Evolutionary conservation across 2,797 vertebrate species (phyloP).

Genomic region (Nannoperca obscura): DNA sequence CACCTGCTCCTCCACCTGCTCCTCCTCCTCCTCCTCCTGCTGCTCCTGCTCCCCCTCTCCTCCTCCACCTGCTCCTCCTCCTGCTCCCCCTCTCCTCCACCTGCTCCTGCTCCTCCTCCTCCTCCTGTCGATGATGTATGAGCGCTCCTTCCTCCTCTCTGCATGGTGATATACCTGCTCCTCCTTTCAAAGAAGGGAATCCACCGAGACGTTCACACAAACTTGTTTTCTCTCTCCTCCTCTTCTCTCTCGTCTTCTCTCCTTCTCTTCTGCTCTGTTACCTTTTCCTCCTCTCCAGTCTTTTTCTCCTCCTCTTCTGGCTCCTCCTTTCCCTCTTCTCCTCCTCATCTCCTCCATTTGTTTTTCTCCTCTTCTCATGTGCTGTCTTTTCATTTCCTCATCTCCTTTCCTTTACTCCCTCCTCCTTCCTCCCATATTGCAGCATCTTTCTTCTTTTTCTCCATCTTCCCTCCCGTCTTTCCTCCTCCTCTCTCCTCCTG

Average conservation of each 20-base stretch:
- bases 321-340: background rate
- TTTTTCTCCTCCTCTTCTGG: background rate
- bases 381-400: background rate
- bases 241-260: background rate
- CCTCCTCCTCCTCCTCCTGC: no score
- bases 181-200: constrained; percentile 42
- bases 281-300: no score
- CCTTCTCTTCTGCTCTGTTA: no score
- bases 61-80: no score
- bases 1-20: no score
- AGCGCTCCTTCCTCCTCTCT: constrained; percentile 10
- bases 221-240: background rate
- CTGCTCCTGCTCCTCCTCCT: no score
- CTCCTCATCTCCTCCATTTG: no score
- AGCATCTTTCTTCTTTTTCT: no score
- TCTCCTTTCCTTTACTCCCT: no score
- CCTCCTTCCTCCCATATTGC: background rate
- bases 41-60: no score
- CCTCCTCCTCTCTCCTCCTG: background rate
- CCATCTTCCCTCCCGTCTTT: no score
- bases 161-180: constrained; percentile 31
- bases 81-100: background rate
- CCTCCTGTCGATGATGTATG: constrained; percentile 57
- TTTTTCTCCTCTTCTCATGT: background rate
- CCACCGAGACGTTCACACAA: constrained; percentile 14